phyloP scores from a whole-genome alignment of 2,888 invertebrate genomes.

The Oscheius sp. region DNA sequence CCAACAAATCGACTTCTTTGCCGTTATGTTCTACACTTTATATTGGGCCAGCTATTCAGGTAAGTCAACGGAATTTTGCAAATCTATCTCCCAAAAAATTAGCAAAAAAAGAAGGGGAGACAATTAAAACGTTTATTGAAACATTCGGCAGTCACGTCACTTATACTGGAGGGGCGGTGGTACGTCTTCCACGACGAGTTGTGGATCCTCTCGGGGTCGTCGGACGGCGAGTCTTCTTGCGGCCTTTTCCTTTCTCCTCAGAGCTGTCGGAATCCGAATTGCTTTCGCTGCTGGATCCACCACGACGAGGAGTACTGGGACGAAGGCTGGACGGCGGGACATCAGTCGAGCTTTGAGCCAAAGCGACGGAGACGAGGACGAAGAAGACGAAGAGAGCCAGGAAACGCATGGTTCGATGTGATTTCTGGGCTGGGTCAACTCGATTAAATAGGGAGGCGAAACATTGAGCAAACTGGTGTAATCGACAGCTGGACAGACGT shows the following conservation, averaged over 20 bases:
- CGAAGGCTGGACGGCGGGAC: neutral
- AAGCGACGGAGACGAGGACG: neutral
- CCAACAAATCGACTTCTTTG: conserved; percentile 39
- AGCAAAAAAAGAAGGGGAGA: no score
- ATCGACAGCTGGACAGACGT: neutral
- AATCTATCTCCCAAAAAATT: no score
- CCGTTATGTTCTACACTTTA: conserved; percentile 34
- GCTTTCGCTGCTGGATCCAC: neutral
- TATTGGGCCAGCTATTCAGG: conserved; percentile 39
- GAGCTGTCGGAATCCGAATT: neutral
- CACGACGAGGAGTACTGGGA: neutral
- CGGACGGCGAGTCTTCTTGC: neutral
- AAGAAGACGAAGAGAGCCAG: neutral
- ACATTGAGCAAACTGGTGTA: neutral
- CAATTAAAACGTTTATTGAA: no score
- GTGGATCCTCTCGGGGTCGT: neutral
- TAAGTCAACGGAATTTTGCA: neutral
- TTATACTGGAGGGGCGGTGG: no score
- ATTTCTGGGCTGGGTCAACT: no score
- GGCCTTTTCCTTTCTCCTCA: neutral
- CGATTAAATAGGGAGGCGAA: neutral
- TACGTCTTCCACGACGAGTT: neutral
- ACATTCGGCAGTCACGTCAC: no score
- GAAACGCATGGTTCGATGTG: neutral
- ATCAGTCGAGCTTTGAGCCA: neutral